These are phyloP conservation scores for Brachionus koreanus DNA, from an alignment of 1,140 invertebrate species.

Conservation along the genomic window DNA sequence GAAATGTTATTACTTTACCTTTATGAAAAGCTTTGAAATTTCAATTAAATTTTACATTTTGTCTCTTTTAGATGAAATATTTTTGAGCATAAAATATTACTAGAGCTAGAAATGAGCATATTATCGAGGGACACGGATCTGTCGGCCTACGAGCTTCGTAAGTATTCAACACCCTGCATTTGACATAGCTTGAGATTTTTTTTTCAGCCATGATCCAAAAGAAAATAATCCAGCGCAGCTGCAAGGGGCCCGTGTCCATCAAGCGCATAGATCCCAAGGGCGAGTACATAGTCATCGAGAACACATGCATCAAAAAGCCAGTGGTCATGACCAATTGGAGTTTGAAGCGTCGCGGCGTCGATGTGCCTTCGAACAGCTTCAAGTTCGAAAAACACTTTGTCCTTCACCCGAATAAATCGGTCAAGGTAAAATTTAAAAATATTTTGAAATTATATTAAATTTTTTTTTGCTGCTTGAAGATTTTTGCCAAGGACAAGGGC, in stretches of 20 bases:
- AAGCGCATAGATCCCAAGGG: slow-evolving; percentile 34
- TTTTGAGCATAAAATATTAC: not conserved
- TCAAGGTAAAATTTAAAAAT: slow-evolving; percentile 16
- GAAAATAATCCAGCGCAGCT: slow-evolving; percentile 16
- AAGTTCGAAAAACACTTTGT: slow-evolving; percentile 44
- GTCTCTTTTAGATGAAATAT: not conserved
- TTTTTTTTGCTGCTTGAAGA: not conserved
- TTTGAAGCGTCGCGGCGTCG: slow-evolving; percentile 29
- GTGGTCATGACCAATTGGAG: slow-evolving; percentile 41
- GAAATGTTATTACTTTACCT: not conserved
- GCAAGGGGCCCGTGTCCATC: slow-evolving; percentile 31
- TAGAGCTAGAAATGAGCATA: not conserved
- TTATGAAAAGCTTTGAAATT: not conserved
- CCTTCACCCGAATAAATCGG: slow-evolving; percentile 22
- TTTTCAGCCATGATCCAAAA: slow-evolving; percentile 37
- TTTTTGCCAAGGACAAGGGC: slow-evolving; percentile 36
- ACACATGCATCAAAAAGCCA: slow-evolving; percentile 44
- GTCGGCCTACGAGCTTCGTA: slow-evolving; percentile 11
- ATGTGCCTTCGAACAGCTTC: slow-evolving; percentile 32
- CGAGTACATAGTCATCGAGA: slow-evolving; percentile 37
- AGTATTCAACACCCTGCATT: not conserved
- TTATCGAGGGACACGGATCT: not conserved
- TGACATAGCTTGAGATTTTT: not conserved
- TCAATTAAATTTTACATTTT: not conserved
- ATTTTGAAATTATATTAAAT: not conserved